Evolutionary conservation across 2,888 invertebrate genomes (phyloP).

Genomic region (Entomobrya proxima): DNA sequence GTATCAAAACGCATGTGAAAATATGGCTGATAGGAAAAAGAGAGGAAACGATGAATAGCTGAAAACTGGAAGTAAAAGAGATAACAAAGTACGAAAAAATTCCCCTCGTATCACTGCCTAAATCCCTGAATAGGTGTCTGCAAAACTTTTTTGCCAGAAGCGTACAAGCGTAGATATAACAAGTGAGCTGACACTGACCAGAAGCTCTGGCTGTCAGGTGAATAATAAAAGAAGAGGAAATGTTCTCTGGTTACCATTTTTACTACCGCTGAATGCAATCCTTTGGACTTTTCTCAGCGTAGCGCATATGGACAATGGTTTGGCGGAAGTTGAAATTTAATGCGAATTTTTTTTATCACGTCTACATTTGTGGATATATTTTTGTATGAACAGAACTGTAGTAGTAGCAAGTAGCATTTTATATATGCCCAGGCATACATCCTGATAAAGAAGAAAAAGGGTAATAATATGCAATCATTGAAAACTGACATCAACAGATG

Average conservation of each 20-base stretch:
- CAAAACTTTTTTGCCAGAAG: neutral
- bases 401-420: no score
- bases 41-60: neutral
- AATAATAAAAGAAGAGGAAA: conserved; percentile 29
- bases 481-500: conserved; percentile 57
- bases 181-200: conserved; percentile 48
- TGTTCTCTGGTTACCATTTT: conserved; percentile 11
- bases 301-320: neutral
- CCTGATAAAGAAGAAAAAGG: neutral
- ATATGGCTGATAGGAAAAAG: neutral
- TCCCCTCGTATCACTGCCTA: neutral
- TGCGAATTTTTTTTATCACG: neutral
- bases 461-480: conserved; percentile 39
- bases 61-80: neutral
- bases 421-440: no score
- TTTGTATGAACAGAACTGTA: no score
- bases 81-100: conserved; percentile 24
- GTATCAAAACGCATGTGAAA: conserved; percentile 40
- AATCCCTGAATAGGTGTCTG: conserved; percentile 17
- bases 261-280: neutral
- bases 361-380: no score
- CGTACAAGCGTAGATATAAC: neutral
- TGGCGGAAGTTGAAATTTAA: neutral
- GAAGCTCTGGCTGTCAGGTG: conserved; percentile 40
- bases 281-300: neutral